Conservation (phyloP, 23 tunicate genomes). For the Corella eumyota region DNA sequence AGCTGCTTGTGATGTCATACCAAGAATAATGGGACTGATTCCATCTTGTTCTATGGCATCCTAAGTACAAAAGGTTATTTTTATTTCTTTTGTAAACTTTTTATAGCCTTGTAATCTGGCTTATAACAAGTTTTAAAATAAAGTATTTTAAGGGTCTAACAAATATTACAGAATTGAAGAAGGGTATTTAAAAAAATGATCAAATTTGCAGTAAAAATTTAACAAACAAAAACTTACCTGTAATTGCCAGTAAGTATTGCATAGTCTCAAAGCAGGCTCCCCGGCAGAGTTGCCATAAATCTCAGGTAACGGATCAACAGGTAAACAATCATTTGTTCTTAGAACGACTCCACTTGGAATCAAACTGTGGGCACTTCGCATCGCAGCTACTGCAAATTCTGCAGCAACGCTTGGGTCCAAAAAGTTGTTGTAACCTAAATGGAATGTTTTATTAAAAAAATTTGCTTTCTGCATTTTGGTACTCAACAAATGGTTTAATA, state of each 20-base stretch:
- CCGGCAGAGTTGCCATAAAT: constrained; percentile 60
- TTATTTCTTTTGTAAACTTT: no score
- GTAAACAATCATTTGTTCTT: constrained; percentile 15
- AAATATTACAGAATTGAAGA: no score
- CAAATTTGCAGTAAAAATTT: no score
- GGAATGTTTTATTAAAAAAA: neutral
- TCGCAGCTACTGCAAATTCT: constrained; percentile 85
- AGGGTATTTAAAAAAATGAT: no score
- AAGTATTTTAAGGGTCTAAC: no score
- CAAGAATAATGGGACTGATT: constrained; percentile 42
- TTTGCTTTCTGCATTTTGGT: no score
- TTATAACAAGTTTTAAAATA: no score
- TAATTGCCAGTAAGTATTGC: constrained; percentile 77
- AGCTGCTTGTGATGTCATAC: constrained; percentile 66
- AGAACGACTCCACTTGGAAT: constrained; percentile 76
- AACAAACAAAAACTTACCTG: no score
- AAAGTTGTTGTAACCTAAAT: constrained; percentile 60
- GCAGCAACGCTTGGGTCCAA: constrained; percentile 55
- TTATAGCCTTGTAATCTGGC: no score
- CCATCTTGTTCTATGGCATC: constrained; percentile 47
- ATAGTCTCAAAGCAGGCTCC: constrained; percentile 81
- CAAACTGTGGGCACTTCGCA: constrained; percentile 76
- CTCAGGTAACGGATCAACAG: constrained; percentile 43
- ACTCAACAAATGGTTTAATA: no score
- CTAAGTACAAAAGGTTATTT: constrained; percentile 24